phyloP scores from a whole-genome alignment of 2,113 vertebrate species.

The Bombycilla garrulus region DNA sequence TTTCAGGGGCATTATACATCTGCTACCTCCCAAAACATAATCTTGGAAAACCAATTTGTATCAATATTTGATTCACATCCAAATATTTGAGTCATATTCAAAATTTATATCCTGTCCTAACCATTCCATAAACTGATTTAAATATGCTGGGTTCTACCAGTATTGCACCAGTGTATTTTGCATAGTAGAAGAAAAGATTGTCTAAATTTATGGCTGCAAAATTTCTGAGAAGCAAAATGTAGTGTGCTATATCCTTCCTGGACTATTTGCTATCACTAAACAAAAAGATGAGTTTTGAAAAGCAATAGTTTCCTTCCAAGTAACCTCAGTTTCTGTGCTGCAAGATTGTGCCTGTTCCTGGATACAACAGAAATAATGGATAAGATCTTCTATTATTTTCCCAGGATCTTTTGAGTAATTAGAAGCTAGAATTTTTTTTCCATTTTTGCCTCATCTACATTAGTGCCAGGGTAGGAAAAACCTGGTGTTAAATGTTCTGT shows the following conservation, averaged over 20 bases:
- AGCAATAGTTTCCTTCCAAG: not conserved
- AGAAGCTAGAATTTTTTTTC: not conserved
- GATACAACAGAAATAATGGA: not conserved
- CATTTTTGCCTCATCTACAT: not conserved
- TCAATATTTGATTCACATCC: not conserved
- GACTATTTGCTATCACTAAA: not conserved
- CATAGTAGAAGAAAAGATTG: not conserved
- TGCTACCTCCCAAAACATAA: slow-evolving; percentile 7
- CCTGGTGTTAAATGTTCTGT: not conserved
- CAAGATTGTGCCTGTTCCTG: not conserved
- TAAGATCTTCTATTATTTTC: not conserved
- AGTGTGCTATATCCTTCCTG: not conserved
- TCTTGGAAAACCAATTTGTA: not conserved
- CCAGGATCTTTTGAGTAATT: not conserved
- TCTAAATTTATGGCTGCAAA: not conserved
- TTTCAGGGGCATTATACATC: not conserved
- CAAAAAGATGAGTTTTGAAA: not conserved
- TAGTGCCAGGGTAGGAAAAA: not conserved
- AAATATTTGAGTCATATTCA: not conserved
- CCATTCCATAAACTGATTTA: not conserved
- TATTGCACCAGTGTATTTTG: not conserved
- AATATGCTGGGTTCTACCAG: not conserved
- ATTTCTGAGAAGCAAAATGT: not conserved
- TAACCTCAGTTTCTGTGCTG: not conserved
- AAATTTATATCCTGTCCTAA: not conserved